Evolutionary conservation across 2,113 vertebrate species (phyloP).

Genomic region (Lichenostomus cassidix): DNA sequence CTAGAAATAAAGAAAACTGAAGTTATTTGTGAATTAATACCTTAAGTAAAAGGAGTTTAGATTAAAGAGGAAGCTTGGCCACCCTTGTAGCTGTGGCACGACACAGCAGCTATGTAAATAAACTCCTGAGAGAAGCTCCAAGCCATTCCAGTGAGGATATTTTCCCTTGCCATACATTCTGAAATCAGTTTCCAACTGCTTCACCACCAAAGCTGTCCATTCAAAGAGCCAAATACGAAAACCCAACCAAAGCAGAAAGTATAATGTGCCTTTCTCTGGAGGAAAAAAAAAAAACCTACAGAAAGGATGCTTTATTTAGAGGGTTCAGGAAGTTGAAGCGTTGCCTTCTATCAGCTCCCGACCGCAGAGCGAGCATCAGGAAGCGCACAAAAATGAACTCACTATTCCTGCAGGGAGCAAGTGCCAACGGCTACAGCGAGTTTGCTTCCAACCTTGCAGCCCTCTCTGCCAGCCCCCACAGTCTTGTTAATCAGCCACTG

Average conservation of each 20-base stretch:
- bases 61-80: neutral
- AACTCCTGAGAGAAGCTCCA: constrained; percentile 12
- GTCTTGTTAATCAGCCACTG: neutral
- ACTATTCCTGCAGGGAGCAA: constrained; percentile 29
- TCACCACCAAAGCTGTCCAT: neutral
- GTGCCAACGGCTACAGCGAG: constrained; percentile 17
- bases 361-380: constrained; percentile 47
- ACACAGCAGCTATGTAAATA: constrained; percentile 23
- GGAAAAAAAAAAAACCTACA: neutral
- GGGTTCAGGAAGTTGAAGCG: constrained; percentile 41
- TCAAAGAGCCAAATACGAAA: constrained; percentile 4
- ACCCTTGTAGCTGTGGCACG: neutral
- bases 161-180: neutral
- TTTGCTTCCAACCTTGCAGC: constrained; percentile 30
- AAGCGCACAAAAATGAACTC: constrained; percentile 47
- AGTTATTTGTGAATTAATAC: neutral
- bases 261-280: constrained; percentile 40
- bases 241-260: neutral
- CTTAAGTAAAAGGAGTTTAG: neutral
- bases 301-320: constrained; percentile 58
- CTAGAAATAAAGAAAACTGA: neutral
- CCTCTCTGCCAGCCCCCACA: neutral
- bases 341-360: constrained; percentile 39
- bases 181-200: constrained; percentile 38
- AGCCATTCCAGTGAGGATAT: constrained; percentile 3